A percentile compares a stretch with the other conserved stretches of the same genome.
Conservation (phyloP, 1,140 invertebrate species). For the Globodera rostochiensis region DNA sequence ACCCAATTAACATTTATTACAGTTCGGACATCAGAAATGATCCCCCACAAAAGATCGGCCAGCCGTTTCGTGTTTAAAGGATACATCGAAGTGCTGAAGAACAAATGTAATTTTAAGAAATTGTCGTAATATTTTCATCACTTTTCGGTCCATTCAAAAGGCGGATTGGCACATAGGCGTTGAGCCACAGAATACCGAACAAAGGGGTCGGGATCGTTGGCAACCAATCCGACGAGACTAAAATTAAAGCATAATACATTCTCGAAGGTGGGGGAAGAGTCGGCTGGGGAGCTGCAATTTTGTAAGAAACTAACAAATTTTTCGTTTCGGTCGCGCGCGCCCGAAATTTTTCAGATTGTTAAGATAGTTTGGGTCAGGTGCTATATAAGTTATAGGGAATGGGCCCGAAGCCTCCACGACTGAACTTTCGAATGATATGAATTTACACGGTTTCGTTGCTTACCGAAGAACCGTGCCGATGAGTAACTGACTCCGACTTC, state of each 20-base stretch:
- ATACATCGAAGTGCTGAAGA: slow-evolving; percentile 21
- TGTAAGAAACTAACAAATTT: too few species aligned
- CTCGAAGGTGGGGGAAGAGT: too few species aligned
- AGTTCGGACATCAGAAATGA: slow-evolving; percentile 31
- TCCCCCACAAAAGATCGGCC: slow-evolving; percentile 27
- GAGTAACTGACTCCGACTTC: slow-evolving; percentile 22
- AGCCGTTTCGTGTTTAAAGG: slow-evolving; percentile 30
- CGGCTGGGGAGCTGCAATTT: too few species aligned
- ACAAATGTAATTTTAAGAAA: slow-evolving; percentile 20
- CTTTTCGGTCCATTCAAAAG: slow-evolving; percentile 28
- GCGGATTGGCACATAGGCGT: slow-evolving; percentile 30
- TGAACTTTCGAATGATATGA: too few species aligned
- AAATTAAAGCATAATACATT: neutral
- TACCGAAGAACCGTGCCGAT: slow-evolving; percentile 25
- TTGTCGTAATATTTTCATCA: neutral
- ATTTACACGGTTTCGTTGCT: neutral
- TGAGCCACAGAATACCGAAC: slow-evolving; percentile 24
- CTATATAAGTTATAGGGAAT: too few species aligned
- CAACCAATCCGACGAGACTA: slow-evolving; percentile 25
- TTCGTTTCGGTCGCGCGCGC: too few species aligned
- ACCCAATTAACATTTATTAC: neutral
- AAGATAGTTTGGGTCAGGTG: too few species aligned
- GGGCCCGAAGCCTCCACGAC: too few species aligned
- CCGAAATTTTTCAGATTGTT: too few species aligned
- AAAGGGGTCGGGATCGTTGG: slow-evolving; percentile 33